These are phyloP conservation scores for Cirrhinus mrigala DNA, from an alignment of 2,797 vertebrate species.

Conservation along the genomic window DNA sequence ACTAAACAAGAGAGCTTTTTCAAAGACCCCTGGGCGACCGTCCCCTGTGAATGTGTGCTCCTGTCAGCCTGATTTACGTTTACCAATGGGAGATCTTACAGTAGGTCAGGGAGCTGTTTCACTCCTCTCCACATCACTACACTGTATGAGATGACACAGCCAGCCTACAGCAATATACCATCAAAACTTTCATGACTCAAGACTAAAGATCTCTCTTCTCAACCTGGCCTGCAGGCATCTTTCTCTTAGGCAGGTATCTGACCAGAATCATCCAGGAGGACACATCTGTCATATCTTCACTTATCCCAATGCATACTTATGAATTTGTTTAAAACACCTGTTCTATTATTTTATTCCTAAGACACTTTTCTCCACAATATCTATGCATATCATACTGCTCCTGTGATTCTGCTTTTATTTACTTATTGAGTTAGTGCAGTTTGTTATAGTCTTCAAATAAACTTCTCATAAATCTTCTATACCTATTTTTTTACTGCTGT, in stretches of 20 bases:
- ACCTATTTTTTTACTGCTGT: not conserved
- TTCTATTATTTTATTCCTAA: not conserved
- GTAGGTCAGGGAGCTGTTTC: not conserved
- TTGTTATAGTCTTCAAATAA: not conserved
- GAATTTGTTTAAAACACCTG: not conserved
- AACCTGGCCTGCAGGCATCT: not conserved
- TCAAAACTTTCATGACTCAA: not conserved
- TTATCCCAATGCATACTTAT: not conserved
- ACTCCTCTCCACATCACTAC: not conserved
- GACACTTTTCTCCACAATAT: not conserved
- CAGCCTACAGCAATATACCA: constrained; percentile 19
- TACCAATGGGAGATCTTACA: not conserved
- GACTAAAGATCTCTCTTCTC: not conserved
- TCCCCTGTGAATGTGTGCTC: not conserved
- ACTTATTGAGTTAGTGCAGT: too few species aligned
- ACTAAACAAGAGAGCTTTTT: not conserved
- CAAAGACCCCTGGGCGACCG: not conserved
- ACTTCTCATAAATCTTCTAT: not conserved
- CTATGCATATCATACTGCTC: too few species aligned
- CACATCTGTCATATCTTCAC: not conserved
- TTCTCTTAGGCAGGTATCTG: not conserved
- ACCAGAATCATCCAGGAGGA: not conserved
- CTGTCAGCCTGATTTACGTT: not conserved
- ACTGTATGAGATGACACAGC: not conserved
- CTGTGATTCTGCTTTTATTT: not conserved